Evolutionary conservation across 2,797 vertebrate species (phyloP), one percentile per base, ranked within the genome.

Genomic region (Glyptemys insculpta): DNA sequence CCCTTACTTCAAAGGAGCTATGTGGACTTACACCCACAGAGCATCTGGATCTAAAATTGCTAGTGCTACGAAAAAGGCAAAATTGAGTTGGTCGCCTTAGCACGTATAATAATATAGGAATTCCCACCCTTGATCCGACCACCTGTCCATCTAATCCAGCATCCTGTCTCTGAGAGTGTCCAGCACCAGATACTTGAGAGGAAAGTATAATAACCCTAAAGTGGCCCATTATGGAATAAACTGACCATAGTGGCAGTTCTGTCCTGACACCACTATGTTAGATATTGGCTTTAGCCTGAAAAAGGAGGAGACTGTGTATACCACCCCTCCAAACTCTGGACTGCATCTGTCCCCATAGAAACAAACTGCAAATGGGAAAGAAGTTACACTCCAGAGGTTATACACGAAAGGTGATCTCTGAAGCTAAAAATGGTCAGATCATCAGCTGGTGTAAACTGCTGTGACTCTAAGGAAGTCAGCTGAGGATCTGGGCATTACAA

Each of bases 201-300:
- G 57, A 31, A 59, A 0, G 27, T 1, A 15, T 44, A 90, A 50
- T 79, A 83, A 4, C 8, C 29, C 25, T 47, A 0, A 81, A 79
- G 23, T 21, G 41, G 50, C 5, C 34, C 11, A 79, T 9, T 16
- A 31, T 21, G 12, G 44, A 87, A 91, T 10, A 1, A 52, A 19
- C 11, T 0, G 0, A n/a, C 3, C 41, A 25, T 83, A 15, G 6
- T 14, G 29, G 56, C 29, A 21, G 5, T 5, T 80, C n/a, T 1
- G n/a, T 34, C 37, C 6, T 81, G 5, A 37, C 3, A 56, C 1
- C 6, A 12, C 3, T 11, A 1, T 1, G 12, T 27, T 10, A 59
- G 82, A 79, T 23, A 53, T 14, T n/a, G 34, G 8, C 19, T 21
- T 76, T 41, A 14, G 27, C 5, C 16, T 10, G 21, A 78, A 62